Evolutionary conservation across 2,888 invertebrate species (phyloP).

Genomic region (Lasioglossum lativentre): DNA sequence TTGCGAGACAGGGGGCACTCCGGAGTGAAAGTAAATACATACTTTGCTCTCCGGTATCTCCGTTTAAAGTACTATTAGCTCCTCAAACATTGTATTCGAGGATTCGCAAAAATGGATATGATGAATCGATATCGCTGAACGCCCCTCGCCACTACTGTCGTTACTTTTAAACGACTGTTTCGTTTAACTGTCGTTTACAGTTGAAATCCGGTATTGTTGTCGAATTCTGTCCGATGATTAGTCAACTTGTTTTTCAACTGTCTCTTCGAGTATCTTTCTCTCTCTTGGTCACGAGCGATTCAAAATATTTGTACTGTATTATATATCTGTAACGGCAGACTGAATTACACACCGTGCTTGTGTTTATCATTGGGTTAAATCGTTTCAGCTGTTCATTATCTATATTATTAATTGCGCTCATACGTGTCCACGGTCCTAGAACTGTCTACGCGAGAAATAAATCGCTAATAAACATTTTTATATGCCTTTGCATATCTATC

Average conservation of each 20-base stretch:
- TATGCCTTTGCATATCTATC: not conserved
- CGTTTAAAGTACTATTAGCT: slow-evolving; percentile 36
- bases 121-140: not conserved
- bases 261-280: no score
- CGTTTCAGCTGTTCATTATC: not conserved
- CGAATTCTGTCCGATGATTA: not conserved
- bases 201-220: not conserved
- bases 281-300: not conserved
- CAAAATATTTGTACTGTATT: not conserved
- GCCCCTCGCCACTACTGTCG: not conserved
- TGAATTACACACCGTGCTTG: not conserved
- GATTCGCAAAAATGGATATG: not conserved
- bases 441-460: not conserved
- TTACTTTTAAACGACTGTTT: not conserved
- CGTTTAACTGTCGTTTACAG: not conserved
- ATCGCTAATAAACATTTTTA: not conserved
- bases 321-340: not conserved
- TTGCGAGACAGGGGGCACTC: slow-evolving; percentile 35
- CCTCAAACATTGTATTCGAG: slow-evolving; percentile 28
- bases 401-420: not conserved
- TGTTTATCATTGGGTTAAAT: not conserved
- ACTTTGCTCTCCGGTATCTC: slow-evolving; percentile 27
- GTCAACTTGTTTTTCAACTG: not conserved
- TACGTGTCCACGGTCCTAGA: not conserved
- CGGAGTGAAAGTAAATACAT: slow-evolving; percentile 69